Base-by-base conservation (phyloP, 2,888 invertebrate species). In the Salticus scenicus region DNA sequence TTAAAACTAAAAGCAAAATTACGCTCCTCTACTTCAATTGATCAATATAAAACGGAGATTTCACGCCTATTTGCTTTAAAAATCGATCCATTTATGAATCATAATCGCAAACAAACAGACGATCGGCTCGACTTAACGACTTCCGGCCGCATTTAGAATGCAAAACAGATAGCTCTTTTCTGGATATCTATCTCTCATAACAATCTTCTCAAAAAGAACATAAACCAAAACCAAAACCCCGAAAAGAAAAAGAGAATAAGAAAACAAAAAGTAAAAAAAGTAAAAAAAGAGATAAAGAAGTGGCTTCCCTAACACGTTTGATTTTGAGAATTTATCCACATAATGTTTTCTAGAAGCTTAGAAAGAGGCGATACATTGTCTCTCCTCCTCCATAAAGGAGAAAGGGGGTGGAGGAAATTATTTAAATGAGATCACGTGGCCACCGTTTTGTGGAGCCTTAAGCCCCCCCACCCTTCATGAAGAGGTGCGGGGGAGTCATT, bases 401-500 rank as follows among this genome's bases (percentile, higher is more conserved):
- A 17, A 47, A 31, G 31, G 20, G 63, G 69, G 74, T 24, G 63
- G 28, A 73, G 83, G 83, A 78, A 84, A 84, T 84, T 84, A 84
- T 84, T 84, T 84, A 84, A 84, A 84, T 84, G 83, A 84, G 83
- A 84, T 84, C 83, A 77, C 83, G 83, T 84, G 83, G 57, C 67
- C 72, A 77, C 77, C 83, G 83, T 84, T 84, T 84, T 84, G 83
- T 72, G 83, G 83, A 77, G 83, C 83, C 77, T 31, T 84, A 84
- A 84, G 83, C 83, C 83, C 77, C 72, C 76, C 14, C 64, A 24
- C 14, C 27, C 66, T 67, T 31, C 31, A n/a, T 17, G 24, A 1
- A n/a, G n/a, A n/a, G 4, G 4, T 37, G 37, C 37, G 24, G 57
- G 24, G 57, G 57, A 20, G 57, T 57, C 57, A 7, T 24, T 17